Percentiles rank a stretch among this genome's conserved stretches.
Conservation (phyloP, 2,797 vertebrate species). For the Sitta carolinensis region DNA sequence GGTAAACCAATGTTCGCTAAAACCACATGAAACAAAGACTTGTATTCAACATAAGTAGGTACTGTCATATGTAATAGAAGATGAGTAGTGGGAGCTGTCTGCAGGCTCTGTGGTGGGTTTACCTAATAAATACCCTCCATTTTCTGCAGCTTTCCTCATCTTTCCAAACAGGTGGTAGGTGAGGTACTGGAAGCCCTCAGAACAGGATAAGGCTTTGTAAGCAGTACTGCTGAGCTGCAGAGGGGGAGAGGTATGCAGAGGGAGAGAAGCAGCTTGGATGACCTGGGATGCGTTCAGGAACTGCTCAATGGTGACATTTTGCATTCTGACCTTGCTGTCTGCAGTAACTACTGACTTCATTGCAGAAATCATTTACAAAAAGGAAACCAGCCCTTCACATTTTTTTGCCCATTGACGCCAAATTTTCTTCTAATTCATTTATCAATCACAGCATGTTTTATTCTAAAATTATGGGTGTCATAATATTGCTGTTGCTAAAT, state of each 20-base stretch:
- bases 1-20: not conserved
- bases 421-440: not conserved
- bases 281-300: not conserved
- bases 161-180: not conserved
- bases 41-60: not conserved
- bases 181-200: not conserved
- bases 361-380: not conserved
- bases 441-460: not conserved
- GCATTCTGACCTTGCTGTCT: not conserved
- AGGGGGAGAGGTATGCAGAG: not conserved
- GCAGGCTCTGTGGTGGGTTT: not conserved
- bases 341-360: not conserved
- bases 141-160: not conserved
- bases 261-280: not conserved
- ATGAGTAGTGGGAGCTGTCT: not conserved
- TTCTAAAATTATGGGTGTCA: not conserved
- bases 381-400: not conserved
- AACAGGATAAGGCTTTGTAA: not conserved
- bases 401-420: not conserved
- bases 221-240: not conserved
- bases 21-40: not conserved
- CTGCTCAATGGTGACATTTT: not conserved
- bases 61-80: not conserved
- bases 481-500: not conserved
- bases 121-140: not conserved